Percentiles rank a stretch among this genome's conserved stretches.
phyloP scores from a whole-genome alignment of 2,888 invertebrate species.

The Limnephilus lunatus region DNA sequence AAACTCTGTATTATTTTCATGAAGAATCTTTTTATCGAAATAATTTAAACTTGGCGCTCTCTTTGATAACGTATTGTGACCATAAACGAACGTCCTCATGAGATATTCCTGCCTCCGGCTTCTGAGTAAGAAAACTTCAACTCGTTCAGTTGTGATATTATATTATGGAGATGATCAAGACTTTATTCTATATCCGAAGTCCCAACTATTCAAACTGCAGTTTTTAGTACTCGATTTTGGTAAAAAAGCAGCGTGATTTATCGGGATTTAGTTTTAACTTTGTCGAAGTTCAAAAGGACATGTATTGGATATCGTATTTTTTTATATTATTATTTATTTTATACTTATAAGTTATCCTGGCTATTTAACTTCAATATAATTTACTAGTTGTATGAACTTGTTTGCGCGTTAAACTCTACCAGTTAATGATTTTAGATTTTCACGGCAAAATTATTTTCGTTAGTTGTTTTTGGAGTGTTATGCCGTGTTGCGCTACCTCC shows the following conservation, averaged over 20 bases:
- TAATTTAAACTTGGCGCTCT: conserved; percentile 31
- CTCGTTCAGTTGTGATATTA: background rate
- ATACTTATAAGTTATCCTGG: background rate
- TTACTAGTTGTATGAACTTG: background rate
- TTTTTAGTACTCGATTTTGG: background rate
- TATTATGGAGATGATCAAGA: background rate
- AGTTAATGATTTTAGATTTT: no score
- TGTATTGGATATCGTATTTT: background rate
- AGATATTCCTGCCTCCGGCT: background rate
- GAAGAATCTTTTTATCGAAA: background rate
- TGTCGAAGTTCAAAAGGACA: background rate
- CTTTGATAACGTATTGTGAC: background rate
- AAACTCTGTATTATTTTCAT: background rate
- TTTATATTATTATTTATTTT: background rate
- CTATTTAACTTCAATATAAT: background rate
- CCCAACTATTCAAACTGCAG: background rate
- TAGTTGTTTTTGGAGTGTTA: no score
- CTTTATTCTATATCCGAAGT: background rate
- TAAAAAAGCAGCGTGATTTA: background rate
- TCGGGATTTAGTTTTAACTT: background rate
- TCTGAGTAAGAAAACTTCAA: background rate
- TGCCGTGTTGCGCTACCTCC: no score
- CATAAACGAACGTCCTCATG: background rate
- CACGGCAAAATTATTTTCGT: no score
- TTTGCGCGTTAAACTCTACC: background rate